Percentiles rank a stretch among this genome's conserved stretches.
Conservation (phyloP, 1,140 invertebrate species). For the Drosophila sechellia region DNA sequence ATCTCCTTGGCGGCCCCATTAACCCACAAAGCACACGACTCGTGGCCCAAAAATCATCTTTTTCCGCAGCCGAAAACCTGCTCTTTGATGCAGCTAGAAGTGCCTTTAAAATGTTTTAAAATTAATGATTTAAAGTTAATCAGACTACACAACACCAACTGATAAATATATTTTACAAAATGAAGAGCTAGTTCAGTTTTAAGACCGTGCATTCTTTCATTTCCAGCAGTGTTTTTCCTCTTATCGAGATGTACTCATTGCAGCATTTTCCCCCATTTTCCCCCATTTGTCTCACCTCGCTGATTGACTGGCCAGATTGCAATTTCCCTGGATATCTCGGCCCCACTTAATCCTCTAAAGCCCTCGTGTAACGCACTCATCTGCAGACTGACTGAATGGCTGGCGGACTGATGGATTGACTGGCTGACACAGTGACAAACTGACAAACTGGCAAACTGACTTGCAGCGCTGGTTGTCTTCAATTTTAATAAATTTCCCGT, state of each 20-base stretch:
- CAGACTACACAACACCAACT: no score
- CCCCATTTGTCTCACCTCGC: constrained; percentile 12
- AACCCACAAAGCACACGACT: constrained; percentile 8
- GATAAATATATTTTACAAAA: not conserved
- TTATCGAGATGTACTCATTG: constrained; percentile 17
- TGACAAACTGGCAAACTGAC: constrained; percentile 42
- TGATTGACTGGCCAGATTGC: constrained; percentile 35
- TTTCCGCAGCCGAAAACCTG: not conserved
- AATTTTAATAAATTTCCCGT: constrained; percentile 75
- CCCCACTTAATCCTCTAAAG: constrained; percentile 1
- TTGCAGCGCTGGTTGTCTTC: constrained; percentile 64
- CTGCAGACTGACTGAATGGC: constrained; percentile 6
- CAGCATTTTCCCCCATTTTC: not conserved
- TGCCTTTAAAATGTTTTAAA: no score
- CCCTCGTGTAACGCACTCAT: constrained; percentile 3
- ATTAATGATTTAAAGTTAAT: no score
- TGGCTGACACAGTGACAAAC: constrained; percentile 21
- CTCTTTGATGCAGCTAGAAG: not conserved
- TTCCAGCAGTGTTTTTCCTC: not conserved
- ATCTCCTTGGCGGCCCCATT: constrained; percentile 9
- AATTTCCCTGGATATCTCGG: constrained; percentile 13
- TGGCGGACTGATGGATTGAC: constrained; percentile 5
- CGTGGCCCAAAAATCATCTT: constrained; percentile 4
- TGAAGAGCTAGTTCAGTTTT: not conserved
- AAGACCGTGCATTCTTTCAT: not conserved